A percentile compares a stretch with the other conserved stretches of the same genome.
These are phyloP conservation scores for Trichopoda pennipes DNA, from an alignment of 2,888 invertebrate genomes.

Conservation along the genomic window DNA sequence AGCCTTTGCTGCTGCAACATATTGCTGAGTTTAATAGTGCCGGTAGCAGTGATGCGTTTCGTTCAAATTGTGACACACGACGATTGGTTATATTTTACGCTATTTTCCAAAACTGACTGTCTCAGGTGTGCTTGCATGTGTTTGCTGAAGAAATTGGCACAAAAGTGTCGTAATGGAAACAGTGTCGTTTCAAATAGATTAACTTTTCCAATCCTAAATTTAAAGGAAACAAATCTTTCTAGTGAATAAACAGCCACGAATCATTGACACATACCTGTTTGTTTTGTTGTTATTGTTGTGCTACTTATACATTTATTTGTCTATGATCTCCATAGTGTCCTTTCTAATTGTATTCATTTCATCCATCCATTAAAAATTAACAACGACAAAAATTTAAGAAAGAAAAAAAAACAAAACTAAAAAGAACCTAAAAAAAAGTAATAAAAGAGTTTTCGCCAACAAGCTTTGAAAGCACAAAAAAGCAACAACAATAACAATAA, in stretches of 20 bases:
- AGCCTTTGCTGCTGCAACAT: conserved; percentile 51
- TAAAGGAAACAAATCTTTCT: conserved; percentile 12
- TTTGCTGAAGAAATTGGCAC: conserved; percentile 10
- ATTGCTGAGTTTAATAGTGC: conserved; percentile 10
- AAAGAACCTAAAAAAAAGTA: no score
- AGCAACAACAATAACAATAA: conserved; percentile 3
- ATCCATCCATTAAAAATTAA: conserved; percentile 59
- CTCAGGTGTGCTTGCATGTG: neutral
- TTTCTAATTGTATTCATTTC: conserved; percentile 59
- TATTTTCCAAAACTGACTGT: conserved; percentile 49
- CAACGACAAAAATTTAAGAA: conserved; percentile 35
- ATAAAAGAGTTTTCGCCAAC: conserved; percentile 12
- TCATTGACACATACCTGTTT: neutral
- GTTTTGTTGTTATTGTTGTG: neutral
- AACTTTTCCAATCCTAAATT: conserved; percentile 41
- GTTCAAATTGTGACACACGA: conserved; percentile 59
- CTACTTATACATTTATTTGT: neutral
- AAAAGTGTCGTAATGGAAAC: conserved; percentile 38
- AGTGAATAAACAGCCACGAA: neutral
- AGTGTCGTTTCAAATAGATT: conserved; percentile 41
- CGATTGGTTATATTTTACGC: conserved; percentile 65
- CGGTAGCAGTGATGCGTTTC: conserved; percentile 46
- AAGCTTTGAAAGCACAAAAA: conserved; percentile 20
- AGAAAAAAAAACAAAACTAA: conserved; percentile 14
- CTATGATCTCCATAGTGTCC: conserved; percentile 25